Percentiles rank a stretch among this genome's conserved stretches.
Conservation (phyloP, 2,888 invertebrate species). For the Perdita meconis region DNA sequence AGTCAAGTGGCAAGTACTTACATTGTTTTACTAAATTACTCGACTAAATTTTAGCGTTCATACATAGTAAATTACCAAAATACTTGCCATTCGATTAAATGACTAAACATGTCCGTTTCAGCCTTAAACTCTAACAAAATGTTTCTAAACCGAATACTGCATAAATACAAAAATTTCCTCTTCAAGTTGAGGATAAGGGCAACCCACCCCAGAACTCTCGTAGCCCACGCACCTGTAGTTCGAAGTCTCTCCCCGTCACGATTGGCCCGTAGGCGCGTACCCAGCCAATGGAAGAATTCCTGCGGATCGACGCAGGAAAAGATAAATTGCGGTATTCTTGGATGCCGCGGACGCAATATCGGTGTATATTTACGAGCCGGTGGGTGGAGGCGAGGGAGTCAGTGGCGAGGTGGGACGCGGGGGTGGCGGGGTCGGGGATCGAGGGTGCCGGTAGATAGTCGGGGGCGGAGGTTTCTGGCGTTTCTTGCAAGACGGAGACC, state of each 20-base stretch:
- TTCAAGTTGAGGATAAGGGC: not conserved
- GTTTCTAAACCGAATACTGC: no score
- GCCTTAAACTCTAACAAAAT: no score
- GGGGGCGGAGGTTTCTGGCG: conserved; percentile 64
- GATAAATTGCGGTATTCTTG: conserved; percentile 77
- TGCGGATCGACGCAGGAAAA: conserved; percentile 73
- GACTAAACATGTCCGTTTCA: no score
- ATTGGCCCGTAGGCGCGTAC: conserved; percentile 11
- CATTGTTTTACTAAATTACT: no score
- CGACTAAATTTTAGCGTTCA: no score
- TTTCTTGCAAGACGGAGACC: conserved; percentile 76
- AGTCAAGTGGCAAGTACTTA: no score
- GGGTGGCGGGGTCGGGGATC: conserved; percentile 53
- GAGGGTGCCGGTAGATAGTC: conserved; percentile 31
- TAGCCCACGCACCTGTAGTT: conserved; percentile 13
- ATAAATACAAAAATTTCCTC: no score
- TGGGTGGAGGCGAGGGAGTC: conserved; percentile 46
- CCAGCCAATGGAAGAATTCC: conserved; percentile 67
- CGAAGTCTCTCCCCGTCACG: conserved; percentile 20
- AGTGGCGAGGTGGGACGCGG: conserved; percentile 51
- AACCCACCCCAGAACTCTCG: not conserved
- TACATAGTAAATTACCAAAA: no score
- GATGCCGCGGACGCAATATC: conserved; percentile 74
- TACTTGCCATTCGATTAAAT: no score
- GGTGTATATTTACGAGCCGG: conserved; percentile 78